A percentile compares a stretch with the other conserved stretches of the same genome.
Conservation (phyloP, 2,888 invertebrate genomes). For the Callosobruchus maculatus region DNA sequence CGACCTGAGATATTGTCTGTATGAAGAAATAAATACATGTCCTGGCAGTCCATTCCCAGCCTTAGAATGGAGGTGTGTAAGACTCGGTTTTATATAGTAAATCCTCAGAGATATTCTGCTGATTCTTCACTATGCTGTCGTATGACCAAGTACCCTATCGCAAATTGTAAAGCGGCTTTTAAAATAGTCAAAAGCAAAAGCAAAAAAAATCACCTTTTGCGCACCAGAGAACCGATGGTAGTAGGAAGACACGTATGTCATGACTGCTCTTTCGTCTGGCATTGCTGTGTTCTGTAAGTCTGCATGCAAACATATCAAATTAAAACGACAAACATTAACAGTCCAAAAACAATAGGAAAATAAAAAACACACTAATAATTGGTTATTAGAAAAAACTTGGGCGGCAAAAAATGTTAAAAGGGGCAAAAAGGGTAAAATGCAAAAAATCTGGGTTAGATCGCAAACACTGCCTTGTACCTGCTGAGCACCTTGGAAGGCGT, state of each 20-base stretch:
- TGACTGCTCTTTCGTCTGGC: slow-evolving; percentile 99
- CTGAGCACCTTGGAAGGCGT: slow-evolving; percentile 99
- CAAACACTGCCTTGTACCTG: slow-evolving; percentile 62
- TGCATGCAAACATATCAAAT: slow-evolving; percentile 50
- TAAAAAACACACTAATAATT: slow-evolving; percentile 10
- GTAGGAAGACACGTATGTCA: slow-evolving; percentile 99
- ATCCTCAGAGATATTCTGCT: too few species aligned
- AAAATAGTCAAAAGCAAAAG: not conserved
- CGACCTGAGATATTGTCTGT: too few species aligned
- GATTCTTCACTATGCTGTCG: too few species aligned
- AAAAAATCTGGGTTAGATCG: slow-evolving; percentile 9
- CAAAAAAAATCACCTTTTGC: slow-evolving; percentile 89
- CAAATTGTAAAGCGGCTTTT: not conserved
- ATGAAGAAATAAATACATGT: too few species aligned
- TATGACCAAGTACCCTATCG: not conserved
- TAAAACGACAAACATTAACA: slow-evolving; percentile 36
- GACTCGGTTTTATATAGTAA: too few species aligned
- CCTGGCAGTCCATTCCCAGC: too few species aligned
- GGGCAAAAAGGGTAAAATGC: slow-evolving; percentile 19
- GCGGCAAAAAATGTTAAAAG: slow-evolving; percentile 12
- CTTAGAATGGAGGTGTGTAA: too few species aligned
- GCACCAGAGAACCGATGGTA: slow-evolving; percentile 99
- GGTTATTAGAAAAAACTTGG: slow-evolving; percentile 1
- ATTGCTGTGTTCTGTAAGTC: slow-evolving; percentile 98
- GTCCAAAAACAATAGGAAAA: slow-evolving; percentile 11